phyloP scores from a whole-genome alignment of 2,113 vertebrate genomes.

The Chrysemys picta region DNA sequence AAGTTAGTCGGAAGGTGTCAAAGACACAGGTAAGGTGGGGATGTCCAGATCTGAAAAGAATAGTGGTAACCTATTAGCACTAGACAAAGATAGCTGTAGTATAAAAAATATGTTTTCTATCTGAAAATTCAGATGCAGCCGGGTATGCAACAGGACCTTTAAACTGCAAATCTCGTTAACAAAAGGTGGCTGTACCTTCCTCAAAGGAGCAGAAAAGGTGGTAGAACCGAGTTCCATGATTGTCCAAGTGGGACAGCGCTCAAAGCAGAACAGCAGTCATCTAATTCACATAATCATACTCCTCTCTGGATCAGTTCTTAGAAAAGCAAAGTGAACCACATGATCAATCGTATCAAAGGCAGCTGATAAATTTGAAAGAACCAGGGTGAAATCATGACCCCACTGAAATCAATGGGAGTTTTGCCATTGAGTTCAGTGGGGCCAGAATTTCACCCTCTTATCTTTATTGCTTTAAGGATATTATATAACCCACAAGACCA shows the following conservation, averaged over 20 bases:
- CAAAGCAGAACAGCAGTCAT: neutral
- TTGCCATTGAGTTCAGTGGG: neutral
- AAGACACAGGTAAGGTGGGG: neutral
- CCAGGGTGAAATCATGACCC: neutral
- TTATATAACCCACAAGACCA: neutral
- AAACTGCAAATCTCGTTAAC: neutral
- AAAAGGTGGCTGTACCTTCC: neutral
- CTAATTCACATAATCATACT: neutral
- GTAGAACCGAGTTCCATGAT: neutral
- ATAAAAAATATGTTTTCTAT: neutral
- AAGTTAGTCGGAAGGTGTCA: neutral
- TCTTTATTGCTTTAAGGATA: neutral
- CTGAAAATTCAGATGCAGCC: neutral
- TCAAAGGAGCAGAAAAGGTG: neutral
- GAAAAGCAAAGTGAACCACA: neutral
- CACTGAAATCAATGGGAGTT: neutral
- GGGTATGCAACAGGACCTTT: neutral
- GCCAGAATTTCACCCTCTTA: neutral
- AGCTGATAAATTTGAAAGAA: neutral
- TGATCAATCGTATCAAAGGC: neutral
- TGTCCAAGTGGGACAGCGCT: neutral
- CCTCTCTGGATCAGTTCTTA: neutral
- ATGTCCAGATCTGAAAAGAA: neutral
- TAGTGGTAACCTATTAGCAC: neutral
- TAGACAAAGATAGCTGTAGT: neutral